Conservation (phyloP, 2,797 vertebrate genomes). For the Falco peregrinus region DNA sequence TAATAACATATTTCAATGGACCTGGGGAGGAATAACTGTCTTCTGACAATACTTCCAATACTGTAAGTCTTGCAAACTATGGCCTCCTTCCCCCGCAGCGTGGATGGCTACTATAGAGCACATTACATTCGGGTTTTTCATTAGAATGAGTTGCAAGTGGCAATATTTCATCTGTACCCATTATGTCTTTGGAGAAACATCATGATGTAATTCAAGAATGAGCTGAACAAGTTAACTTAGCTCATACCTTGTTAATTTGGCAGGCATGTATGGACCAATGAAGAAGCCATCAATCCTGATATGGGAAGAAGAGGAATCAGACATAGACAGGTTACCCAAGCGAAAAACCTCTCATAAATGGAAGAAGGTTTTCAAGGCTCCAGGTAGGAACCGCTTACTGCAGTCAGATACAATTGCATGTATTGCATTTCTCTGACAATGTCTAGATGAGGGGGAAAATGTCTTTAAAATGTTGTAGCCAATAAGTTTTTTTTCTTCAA, state of each 20-base stretch:
- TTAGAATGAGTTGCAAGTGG: neutral
- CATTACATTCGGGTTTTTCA: neutral
- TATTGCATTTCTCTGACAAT: neutral
- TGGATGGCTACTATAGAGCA: neutral
- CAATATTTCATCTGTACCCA: neutral
- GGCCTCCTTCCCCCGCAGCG: neutral
- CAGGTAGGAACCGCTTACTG: neutral
- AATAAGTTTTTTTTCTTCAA: neutral
- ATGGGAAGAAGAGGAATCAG: conserved; percentile 28
- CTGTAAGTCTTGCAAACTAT: neutral
- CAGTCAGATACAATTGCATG: neutral
- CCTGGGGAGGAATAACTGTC: neutral
- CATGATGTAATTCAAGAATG: neutral
- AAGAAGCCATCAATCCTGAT: conserved; percentile 42
- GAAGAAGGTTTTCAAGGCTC: neutral
- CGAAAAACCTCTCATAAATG: neutral
- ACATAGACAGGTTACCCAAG: rapidly evolving
- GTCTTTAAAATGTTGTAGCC: neutral
- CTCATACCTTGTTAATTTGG: neutral
- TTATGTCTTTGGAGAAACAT: neutral
- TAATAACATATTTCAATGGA: neutral
- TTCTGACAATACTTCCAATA: neutral
- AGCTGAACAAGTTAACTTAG: neutral
- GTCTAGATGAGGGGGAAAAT: neutral
- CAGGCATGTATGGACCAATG: conserved; percentile 44